These are phyloP conservation scores for Ischnura elegans DNA, from an alignment of 2,888 invertebrate species.

Conservation along the genomic window DNA sequence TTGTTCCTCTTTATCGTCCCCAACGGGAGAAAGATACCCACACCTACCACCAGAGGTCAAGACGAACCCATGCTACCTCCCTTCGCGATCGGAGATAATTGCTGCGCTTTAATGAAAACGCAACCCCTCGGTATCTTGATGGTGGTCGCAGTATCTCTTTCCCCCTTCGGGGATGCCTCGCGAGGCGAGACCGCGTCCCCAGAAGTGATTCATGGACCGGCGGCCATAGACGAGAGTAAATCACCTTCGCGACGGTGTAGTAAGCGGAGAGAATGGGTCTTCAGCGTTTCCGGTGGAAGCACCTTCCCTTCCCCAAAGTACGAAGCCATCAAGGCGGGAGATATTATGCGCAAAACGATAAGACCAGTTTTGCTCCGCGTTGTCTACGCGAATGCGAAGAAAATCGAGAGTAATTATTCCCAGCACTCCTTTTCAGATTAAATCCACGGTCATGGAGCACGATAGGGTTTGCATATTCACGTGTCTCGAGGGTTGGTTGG, in stretches of 20 bases:
- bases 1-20: background rate
- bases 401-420: background rate
- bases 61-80: background rate
- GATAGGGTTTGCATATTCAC: background rate
- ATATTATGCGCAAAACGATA: background rate
- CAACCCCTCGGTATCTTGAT: conserved; percentile 12
- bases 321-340: background rate
- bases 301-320: background rate
- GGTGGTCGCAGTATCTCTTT: background rate
- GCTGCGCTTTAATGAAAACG: background rate
- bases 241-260: background rate
- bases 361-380: background rate
- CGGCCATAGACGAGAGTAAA: conserved; percentile 28
- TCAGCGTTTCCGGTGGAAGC: background rate
- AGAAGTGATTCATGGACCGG: conserved; percentile 10
- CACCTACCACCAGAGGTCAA: background rate
- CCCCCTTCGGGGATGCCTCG: background rate
- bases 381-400: background rate
- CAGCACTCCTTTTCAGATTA: background rate
- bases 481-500: too few species aligned
- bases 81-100: conserved; percentile 34
- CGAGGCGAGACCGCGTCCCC: background rate
- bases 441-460: background rate
- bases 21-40: too few species aligned
- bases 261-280: background rate